These are phyloP conservation scores for Sander lucioperca DNA, from an alignment of 2,113 vertebrate genomes.

Conservation along the genomic window DNA sequence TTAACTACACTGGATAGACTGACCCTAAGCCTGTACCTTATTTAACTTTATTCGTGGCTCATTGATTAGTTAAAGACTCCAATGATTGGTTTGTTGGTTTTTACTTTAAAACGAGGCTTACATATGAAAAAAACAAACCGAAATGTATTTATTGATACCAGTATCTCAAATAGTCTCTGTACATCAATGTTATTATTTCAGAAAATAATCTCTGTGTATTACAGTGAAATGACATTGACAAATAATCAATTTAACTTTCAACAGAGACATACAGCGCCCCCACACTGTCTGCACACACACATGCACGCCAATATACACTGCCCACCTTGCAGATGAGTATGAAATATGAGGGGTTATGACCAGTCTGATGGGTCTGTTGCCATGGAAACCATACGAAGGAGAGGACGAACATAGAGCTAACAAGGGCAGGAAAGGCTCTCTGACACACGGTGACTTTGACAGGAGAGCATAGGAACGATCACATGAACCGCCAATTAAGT, in stretches of 20 bases:
- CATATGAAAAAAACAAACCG: background rate
- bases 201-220: background rate
- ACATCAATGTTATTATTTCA: constrained; percentile 12
- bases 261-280: background rate
- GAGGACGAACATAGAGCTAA: constrained; percentile 35
- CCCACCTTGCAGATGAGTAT: constrained; percentile 29
- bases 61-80: background rate
- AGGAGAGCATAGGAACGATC: constrained; percentile 28
- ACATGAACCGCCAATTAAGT: constrained; percentile 49
- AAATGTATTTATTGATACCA: background rate
- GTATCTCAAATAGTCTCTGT: constrained; percentile 6
- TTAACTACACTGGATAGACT: background rate
- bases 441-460: constrained; percentile 50
- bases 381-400: constrained; percentile 62
- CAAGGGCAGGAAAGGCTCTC: constrained; percentile 36
- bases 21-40: background rate
- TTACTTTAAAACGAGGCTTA: background rate
- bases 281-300: background rate
- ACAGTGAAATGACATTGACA: background rate
- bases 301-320: background rate
- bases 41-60: background rate
- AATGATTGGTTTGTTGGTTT: constrained; percentile 15
- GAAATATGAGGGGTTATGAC: constrained; percentile 22
- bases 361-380: constrained; percentile 62
- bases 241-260: background rate